These are phyloP conservation scores for Spodoptera litura DNA, from an alignment of 1,140 invertebrate species.

Conservation along the genomic window DNA sequence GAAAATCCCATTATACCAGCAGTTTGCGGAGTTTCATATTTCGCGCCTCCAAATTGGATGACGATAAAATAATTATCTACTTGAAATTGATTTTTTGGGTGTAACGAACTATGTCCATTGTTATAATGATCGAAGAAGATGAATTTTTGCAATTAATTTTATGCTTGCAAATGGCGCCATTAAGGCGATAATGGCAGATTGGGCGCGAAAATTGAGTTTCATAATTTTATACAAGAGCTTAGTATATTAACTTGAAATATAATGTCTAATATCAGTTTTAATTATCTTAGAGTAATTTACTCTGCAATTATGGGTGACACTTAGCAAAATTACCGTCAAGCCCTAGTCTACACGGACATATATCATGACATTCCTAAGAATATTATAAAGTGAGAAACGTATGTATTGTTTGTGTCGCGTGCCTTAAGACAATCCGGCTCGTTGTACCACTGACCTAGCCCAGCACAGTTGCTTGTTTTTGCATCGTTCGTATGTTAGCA, in stretches of 20 bases:
- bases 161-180: slow-evolving; percentile 19
- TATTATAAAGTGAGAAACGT: slow-evolving; percentile 14
- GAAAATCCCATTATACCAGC: background rate
- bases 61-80: slow-evolving; percentile 32
- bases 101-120: slow-evolving; percentile 15
- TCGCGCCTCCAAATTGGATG: slow-evolving; percentile 8
- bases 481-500: background rate
- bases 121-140: slow-evolving; percentile 15
- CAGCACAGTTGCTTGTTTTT: background rate
- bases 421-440: slow-evolving; percentile 44
- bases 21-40: slow-evolving; percentile 17
- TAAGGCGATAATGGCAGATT: slow-evolving; percentile 1
- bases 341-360: background rate
- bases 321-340: background rate
- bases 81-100: slow-evolving; percentile 36
- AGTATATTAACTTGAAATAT: background rate
- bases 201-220: slow-evolving; percentile 2
- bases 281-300: no score
- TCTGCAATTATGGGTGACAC: background rate
- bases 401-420: slow-evolving; percentile 18
- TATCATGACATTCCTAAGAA: background rate
- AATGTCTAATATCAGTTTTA: no score
- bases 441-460: slow-evolving; percentile 50
- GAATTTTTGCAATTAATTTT: slow-evolving; percentile 27
- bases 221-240: background rate